Conservation (phyloP, 2,888 invertebrate species). For the Ptilodon capucinus region DNA sequence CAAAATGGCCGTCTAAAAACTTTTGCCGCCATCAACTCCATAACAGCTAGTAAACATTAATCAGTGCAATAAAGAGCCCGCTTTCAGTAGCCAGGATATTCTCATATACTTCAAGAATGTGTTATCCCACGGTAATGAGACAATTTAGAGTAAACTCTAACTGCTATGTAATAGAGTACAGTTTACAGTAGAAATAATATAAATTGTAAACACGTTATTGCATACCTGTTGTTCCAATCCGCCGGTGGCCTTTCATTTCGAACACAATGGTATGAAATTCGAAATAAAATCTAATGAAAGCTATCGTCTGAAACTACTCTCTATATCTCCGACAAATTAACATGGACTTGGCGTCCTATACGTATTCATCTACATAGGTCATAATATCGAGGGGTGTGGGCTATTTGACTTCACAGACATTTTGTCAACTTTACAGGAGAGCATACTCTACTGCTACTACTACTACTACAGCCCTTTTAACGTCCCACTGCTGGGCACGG, state of each 20-base stretch:
- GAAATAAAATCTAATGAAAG: slow-evolving; percentile 63
- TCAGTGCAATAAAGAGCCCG: slow-evolving; percentile 52
- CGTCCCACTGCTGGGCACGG: no score
- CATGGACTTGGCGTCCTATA: no score
- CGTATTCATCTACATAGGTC: no score
- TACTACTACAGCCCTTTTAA: no score
- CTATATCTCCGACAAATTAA: no score
- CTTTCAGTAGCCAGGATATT: slow-evolving; percentile 45
- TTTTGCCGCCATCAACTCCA: slow-evolving; percentile 13
- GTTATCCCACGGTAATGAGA: not conserved
- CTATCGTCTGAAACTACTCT: slow-evolving; percentile 47
- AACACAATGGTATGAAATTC: slow-evolving; percentile 56
- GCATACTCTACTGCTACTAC: no score
- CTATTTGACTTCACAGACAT: no score
- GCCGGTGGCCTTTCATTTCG: slow-evolving; percentile 49
- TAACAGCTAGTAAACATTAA: slow-evolving; percentile 56
- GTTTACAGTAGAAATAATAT: not conserved
- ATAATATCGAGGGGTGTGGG: no score
- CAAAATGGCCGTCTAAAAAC: slow-evolving; percentile 15
- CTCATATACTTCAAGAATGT: slow-evolving; percentile 43
- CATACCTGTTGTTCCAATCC: slow-evolving; percentile 49
- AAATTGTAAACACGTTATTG: not conserved
- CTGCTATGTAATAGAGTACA: not conserved
- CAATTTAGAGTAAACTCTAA: not conserved
- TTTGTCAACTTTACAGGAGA: no score